phyloP scores from a whole-genome alignment of 2,113 vertebrate species.

The Megatriorchis doriae region DNA sequence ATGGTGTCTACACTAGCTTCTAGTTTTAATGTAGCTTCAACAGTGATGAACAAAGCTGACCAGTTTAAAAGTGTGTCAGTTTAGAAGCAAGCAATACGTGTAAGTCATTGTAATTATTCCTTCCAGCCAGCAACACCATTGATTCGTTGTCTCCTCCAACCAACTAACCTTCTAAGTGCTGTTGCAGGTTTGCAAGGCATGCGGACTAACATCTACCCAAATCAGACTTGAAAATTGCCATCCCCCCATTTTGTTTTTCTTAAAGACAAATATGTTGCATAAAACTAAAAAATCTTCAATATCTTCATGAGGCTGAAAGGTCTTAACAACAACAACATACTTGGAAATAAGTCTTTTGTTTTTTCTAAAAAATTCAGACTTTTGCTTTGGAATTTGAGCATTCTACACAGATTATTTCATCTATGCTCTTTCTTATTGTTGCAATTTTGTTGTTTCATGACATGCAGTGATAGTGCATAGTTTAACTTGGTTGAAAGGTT shows the following conservation, averaged over 20 bases:
- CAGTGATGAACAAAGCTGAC: fast-evolving
- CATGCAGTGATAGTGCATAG: fast-evolving
- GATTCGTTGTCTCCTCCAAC: neutral
- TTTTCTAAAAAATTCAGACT: neutral
- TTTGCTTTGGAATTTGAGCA: neutral
- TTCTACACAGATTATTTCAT: neutral
- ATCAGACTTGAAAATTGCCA: neutral
- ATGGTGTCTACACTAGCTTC: neutral
- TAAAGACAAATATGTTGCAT: neutral
- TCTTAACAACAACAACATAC: neutral
- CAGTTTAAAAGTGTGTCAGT: neutral
- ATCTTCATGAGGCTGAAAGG: neutral
- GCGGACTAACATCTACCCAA: fast-evolving
- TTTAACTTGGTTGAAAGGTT: neutral
- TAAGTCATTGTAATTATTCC: neutral
- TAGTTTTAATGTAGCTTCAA: neutral
- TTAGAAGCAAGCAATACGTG: neutral
- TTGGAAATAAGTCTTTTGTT: neutral
- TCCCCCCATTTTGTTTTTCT: fast-evolving
- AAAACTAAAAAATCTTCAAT: neutral
- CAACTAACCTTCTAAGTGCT: neutral
- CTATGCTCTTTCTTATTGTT: fast-evolving
- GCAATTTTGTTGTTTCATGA: neutral
- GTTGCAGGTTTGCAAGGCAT: neutral
- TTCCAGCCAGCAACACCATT: neutral